Evolutionary conservation across 92 coral and sea anemone species (phyloP), one percentile per base, ranked within the genome.

Genomic region (Galaxea fascicularis): DNA sequence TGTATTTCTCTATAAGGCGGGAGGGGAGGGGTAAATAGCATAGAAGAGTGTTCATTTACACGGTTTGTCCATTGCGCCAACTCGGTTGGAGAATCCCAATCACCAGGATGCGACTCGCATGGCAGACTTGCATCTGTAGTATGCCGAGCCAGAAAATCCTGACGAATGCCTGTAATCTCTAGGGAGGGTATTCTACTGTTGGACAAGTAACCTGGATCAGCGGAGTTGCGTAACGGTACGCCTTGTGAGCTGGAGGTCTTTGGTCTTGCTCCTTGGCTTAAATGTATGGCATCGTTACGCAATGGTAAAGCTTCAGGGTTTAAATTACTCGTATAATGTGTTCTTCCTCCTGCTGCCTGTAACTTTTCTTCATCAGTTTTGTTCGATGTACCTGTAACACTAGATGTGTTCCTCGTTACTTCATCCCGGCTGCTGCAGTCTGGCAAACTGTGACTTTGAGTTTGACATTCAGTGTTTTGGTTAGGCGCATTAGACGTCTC

Each of bases 81-180:
- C 24, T 28, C 35, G 14, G 30, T 4, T 66, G 25, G 20, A 9
- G 51, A 6, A 57, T 52, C 39, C 8, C 11, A 46, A n/a, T 31
- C 65, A 6, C 4, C 28, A 20, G 75, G 20, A 17, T 21, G 18
- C 16, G 84, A 51, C 47, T 11, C 9, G 4, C 18, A 30, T 47
- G 72, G 74, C 44, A 79, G 83, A 49, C 83, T 79, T 30, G 10
- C 63, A 51, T 79, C 84, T 30, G 74, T 66, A n/a, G 75, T 28
- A 39, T 79, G 75, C 28, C 84, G 64, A 20, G 74, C 75, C 9
- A 79, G 72, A 24, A 79, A 79, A 13, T 18, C 47, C 25, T 66
- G 75, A n/a, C 21, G 28, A 52, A 79, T 79, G 29, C 84, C 84
- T 65, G 65, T 51, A n/a, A 30, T 49, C 21, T 79, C 84, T 16